Evolutionary conservation across 1,140 invertebrate genomes (phyloP), one percentile per base, ranked within the genome.

Genomic region (Archivesica marissinica): DNA sequence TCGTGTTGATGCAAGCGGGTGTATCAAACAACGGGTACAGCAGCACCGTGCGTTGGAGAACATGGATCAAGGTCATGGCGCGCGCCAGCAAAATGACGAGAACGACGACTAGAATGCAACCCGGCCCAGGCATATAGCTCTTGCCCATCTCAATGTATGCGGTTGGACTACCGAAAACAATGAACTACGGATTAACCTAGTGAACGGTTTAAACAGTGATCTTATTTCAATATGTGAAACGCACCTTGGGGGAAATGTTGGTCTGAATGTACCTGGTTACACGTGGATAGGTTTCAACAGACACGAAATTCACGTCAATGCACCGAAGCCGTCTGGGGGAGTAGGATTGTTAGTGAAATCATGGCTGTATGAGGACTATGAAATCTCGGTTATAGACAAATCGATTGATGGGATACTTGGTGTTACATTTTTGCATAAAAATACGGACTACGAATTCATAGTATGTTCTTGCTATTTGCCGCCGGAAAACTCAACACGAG

Each of bases 331-430:
- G 13, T 87, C 86, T 25, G 86, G 77, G 28, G 82, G 76, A 23
- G 78, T 87, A n/a, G 81, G 77, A 44, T 23, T 87, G 33, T 81
- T 87, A 61, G 33, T 88, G 20, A 77, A 78, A 77, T 28, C 33
- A 0, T 54, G 25, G 38, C 64, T 81, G 9, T 54, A 54, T 38
- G 50, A 79, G 28, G 15, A 39, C 6, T 81, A 25, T 75, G 59
- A 23, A 20, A 38, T 85, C 13, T 15, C 2, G 17, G 28, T 85
- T 13, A 30, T 80, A 1, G 81, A 87, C 33, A 79, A 75, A 47
- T 38, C 23, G 17, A 33, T 41, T 54, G 79, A 83, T 25, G 86
- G 75, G 23, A 80, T 85, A 30, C 17, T 88, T 15, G 68, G 59
- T 44, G 4, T 87, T 17, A 72, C 64, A 41, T 77, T 76, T 47